Percentiles rank a stretch among this genome's conserved stretches.
These are phyloP conservation scores for Polypedilum vanderplanki DNA, from an alignment of 1,140 invertebrate genomes.

Conservation along the genomic window DNA sequence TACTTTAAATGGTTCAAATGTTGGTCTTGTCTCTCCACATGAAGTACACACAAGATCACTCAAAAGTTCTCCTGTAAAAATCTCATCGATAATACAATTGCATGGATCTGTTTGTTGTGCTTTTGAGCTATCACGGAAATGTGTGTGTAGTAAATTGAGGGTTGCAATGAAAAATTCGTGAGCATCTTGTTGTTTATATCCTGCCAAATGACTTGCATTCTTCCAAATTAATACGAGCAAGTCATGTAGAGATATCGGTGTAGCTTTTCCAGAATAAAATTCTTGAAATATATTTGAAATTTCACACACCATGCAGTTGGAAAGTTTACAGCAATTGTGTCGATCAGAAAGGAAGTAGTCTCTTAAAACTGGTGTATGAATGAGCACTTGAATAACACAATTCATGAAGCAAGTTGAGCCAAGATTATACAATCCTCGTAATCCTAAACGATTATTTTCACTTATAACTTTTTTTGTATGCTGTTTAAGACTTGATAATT, in stretches of 20 bases:
- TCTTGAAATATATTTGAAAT: slow-evolving; percentile 78
- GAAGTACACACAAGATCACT: slow-evolving; percentile 94
- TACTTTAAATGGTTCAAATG: slow-evolving; percentile 83
- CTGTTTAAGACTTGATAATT: slow-evolving; percentile 56
- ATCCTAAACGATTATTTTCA: slow-evolving; percentile 55
- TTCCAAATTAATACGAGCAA: slow-evolving; percentile 94
- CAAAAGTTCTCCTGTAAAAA: slow-evolving; percentile 92
- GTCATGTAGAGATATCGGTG: slow-evolving; percentile 79
- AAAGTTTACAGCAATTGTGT: slow-evolving; percentile 76
- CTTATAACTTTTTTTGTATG: slow-evolving; percentile 75
- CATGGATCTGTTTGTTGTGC: slow-evolving; percentile 53
- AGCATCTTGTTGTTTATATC: slow-evolving; percentile 96
- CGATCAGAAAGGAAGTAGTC: slow-evolving; percentile 94
- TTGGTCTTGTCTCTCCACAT: slow-evolving; percentile 91
- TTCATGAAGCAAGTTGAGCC: slow-evolving; percentile 99
- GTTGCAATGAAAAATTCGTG: slow-evolving; percentile 98
- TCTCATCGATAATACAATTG: slow-evolving; percentile 95
- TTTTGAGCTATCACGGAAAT: slow-evolving; percentile 44
- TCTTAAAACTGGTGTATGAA: slow-evolving; percentile 87
- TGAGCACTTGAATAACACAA: slow-evolving; percentile 88
- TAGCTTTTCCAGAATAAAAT: slow-evolving; percentile 82
- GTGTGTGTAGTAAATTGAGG: slow-evolving; percentile 77
- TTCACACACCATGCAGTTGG: slow-evolving; percentile 86
- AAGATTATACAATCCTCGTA: slow-evolving; percentile 89
- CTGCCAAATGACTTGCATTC: slow-evolving; percentile 88